These are phyloP conservation scores for Drosophila flavopinicola DNA, from an alignment of 2,888 invertebrate species.

Conservation along the genomic window DNA sequence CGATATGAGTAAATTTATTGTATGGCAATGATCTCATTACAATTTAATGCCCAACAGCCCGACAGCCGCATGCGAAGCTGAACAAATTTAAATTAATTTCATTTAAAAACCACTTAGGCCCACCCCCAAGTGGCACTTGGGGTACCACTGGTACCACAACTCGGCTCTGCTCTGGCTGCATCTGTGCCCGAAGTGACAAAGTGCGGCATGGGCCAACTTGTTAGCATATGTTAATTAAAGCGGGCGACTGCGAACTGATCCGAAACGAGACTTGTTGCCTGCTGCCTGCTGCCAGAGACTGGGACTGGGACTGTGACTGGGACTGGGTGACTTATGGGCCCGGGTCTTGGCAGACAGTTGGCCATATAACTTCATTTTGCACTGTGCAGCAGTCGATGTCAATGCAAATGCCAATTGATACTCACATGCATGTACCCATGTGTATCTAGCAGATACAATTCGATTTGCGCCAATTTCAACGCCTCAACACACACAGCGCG, in stretches of 20 bases:
- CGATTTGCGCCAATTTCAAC: conserved; percentile 79
- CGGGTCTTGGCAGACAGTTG: conserved; percentile 52
- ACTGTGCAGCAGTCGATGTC: conserved; percentile 30
- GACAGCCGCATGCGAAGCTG: conserved; percentile 28
- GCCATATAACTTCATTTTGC: conserved; percentile 68
- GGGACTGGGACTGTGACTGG: too few species aligned
- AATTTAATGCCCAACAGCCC: conserved; percentile 60
- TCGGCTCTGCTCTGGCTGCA: conserved; percentile 12
- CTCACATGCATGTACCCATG: too few species aligned
- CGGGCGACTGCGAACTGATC: conserved; percentile 55
- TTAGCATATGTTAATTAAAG: conserved; percentile 80
- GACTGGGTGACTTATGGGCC: conserved; percentile 72
- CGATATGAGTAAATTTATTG: conserved; percentile 71
- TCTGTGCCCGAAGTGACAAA: conserved; percentile 71
- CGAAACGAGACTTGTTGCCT: conserved; percentile 45
- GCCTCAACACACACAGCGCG: conserved; percentile 52
- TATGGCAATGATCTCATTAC: conserved; percentile 76
- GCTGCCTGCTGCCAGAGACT: conserved; percentile 47
- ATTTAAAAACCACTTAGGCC: conserved; percentile 79
- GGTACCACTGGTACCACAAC: conserved; percentile 39
- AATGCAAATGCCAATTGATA: conserved; percentile 59
- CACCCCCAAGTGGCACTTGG: conserved; percentile 73
- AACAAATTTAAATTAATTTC: conserved; percentile 75
- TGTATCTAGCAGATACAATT: conserved; percentile 62
- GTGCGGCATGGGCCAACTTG: conserved; percentile 77